Base-by-base conservation (phyloP, 2,888 invertebrate species). In the Sinotaia quadrata region DNA sequence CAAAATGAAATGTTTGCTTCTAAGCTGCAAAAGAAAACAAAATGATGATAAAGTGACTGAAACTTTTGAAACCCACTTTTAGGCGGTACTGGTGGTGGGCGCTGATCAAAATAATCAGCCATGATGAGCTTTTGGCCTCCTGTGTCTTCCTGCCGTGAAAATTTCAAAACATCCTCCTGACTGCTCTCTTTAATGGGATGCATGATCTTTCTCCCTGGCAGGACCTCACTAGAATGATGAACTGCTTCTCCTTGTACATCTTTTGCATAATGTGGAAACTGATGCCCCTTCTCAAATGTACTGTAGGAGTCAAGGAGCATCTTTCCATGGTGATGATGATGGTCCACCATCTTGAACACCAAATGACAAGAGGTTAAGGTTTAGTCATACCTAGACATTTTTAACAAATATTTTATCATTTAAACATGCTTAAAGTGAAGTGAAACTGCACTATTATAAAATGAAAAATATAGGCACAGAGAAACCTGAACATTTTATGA, bases 121-220 rank as follows among this genome's bases (percentile, higher is more conserved):
- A 33, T 27, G 41, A 54, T 56, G 24, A 65, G 44, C 33, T 65
- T 65, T 56, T 65, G 65, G 24, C 56, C 54, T 24, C 36, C 37
- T 0, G 54, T 54, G 21, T 66, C 31, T 0, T 71, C 73, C 27
- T 70, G 68, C 29, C 66, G 68, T 18, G 72, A 68, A 18, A 68
- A 44, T 1, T 65, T 65, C 44, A 75, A 36, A 33, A 62, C 67
- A 70, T 75, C 75, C 58, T 75, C 75, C 56, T 73, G 72, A 34
- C 75, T 75, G 66, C 75, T 69, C 66, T 75, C 75, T 65, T 73
- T 75, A 68, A 75, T 75, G 44, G 75, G 73, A 33, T 75, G 75
- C 72, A 75, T 71, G 34, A 73, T 65, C 69, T 73, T 60, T 27
- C 70, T 54, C 31, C 66, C 66, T 24, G 59, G 52, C 41, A 59